Evolutionary conservation across 1,140 invertebrate genomes (phyloP).

Genomic region (Tetramorium alpestre): DNA sequence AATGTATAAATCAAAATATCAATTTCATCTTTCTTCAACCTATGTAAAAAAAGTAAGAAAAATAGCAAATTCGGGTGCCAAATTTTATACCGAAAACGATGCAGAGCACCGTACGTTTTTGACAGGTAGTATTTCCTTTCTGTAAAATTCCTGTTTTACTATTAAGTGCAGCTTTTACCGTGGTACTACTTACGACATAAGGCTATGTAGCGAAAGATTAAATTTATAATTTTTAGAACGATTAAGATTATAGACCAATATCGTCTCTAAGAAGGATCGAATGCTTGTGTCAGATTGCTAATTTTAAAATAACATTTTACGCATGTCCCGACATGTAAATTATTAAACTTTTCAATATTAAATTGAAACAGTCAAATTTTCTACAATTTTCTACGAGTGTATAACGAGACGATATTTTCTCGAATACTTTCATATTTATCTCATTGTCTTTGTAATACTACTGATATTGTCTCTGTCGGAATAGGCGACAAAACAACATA

Average conservation of each 20-base stretch:
- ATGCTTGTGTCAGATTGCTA: conserved; percentile 37
- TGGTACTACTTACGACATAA: conserved; percentile 66
- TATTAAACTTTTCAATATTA: conserved; percentile 28
- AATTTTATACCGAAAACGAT: conserved; percentile 72
- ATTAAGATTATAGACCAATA: conserved; percentile 58
- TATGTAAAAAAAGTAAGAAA: background rate
- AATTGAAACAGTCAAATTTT: conserved; percentile 57
- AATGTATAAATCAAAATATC: conserved; percentile 68
- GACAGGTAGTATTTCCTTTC: conserved; percentile 48
- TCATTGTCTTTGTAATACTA: conserved; percentile 35
- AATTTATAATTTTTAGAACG: conserved; percentile 66
- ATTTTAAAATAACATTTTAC: conserved; percentile 46
- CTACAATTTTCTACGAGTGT: conserved; percentile 67
- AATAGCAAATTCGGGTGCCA: conserved; percentile 68
- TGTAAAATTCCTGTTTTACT: conserved; percentile 53
- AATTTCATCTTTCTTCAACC: conserved; percentile 27
- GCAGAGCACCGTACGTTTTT: conserved; percentile 64
- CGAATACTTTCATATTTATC: conserved; percentile 46
- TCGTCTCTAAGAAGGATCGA: conserved; percentile 45
- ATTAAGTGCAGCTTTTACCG: conserved; percentile 41
- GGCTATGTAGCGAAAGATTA: conserved; percentile 46
- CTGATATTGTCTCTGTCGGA: conserved; percentile 22
- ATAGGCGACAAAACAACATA: conserved; percentile 23
- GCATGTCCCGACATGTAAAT: background rate
- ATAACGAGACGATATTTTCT: conserved; percentile 63